Percentiles rank a stretch among this genome's conserved stretches.
These are phyloP conservation scores for Zaprionus camerounensis DNA, from an alignment of 1,140 invertebrate genomes.

Conservation along the genomic window DNA sequence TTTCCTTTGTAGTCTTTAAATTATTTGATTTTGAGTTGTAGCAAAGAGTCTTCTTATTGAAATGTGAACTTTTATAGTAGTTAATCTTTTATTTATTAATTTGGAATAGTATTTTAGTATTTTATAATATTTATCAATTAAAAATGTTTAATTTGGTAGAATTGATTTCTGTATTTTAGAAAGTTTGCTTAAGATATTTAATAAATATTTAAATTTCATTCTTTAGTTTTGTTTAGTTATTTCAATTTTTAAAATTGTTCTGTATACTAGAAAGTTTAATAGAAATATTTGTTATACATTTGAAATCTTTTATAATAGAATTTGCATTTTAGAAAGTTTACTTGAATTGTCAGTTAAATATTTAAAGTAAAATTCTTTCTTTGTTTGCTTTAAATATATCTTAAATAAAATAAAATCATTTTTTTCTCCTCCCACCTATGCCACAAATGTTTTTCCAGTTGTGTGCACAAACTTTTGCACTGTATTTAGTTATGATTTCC, in stretches of 20 bases:
- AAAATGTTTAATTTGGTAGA: neutral
- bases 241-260: neutral
- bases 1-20: slow-evolving; percentile 9
- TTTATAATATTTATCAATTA: neutral
- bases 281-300: too few relatives aligned
- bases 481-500: slow-evolving; percentile 8
- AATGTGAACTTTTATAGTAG: neutral
- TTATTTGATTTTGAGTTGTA: neutral
- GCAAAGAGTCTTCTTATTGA: neutral
- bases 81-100: neutral
- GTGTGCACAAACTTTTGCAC: slow-evolving; percentile 12
- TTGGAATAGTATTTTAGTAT: too few relatives aligned
- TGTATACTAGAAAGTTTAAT: too few relatives aligned
- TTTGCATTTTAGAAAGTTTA: too few relatives aligned
- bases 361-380: too few relatives aligned
- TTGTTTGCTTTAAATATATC: too few relatives aligned
- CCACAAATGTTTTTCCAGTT: neutral
- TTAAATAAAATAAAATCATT: too few relatives aligned
- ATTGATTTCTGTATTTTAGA: neutral
- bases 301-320: too few relatives aligned
- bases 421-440: too few relatives aligned
- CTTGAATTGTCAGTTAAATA: too few relatives aligned
- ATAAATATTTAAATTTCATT: neutral
- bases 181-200: neutral
- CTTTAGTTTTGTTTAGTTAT: neutral